Evolutionary conservation across 2,888 invertebrate species (phyloP).

Genomic region (Pollenia amentaria): DNA sequence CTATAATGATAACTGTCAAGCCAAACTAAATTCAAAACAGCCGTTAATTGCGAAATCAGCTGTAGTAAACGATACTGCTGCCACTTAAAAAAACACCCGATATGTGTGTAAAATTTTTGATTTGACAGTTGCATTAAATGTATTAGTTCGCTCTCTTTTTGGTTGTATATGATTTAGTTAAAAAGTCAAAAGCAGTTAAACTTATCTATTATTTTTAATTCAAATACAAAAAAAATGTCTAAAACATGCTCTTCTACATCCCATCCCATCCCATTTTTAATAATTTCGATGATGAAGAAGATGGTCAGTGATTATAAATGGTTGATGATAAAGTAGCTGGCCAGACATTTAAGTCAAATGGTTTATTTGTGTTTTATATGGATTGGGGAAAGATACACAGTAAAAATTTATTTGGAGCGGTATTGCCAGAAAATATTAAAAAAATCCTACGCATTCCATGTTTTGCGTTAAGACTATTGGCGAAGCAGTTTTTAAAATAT

Average conservation of each 20-base stretch:
- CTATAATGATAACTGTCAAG: too few species aligned
- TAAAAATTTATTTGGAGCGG: neutral
- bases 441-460: too few species aligned
- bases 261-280: constrained; percentile 22
- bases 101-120: neutral
- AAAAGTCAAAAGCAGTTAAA: constrained; percentile 65
- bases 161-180: constrained; percentile 49
- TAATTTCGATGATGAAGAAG: constrained; percentile 41
- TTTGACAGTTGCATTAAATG: constrained; percentile 37
- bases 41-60: too few species aligned
- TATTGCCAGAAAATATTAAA: neutral
- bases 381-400: neutral
- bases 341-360: constrained; percentile 42
- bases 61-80: too few species aligned
- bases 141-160: constrained; percentile 7
- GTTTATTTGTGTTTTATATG: neutral
- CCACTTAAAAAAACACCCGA: too few species aligned
- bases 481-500: too few species aligned
- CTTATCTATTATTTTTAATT: constrained; percentile 50
- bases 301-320: constrained; percentile 67
- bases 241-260: constrained; percentile 24
- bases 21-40: too few species aligned
- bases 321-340: constrained; percentile 62
- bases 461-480: too few species aligned
- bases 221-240: constrained; percentile 17